Evolutionary conservation across 2,797 vertebrate genomes (phyloP).

Genomic region (Crypturellus tataupa): DNA sequence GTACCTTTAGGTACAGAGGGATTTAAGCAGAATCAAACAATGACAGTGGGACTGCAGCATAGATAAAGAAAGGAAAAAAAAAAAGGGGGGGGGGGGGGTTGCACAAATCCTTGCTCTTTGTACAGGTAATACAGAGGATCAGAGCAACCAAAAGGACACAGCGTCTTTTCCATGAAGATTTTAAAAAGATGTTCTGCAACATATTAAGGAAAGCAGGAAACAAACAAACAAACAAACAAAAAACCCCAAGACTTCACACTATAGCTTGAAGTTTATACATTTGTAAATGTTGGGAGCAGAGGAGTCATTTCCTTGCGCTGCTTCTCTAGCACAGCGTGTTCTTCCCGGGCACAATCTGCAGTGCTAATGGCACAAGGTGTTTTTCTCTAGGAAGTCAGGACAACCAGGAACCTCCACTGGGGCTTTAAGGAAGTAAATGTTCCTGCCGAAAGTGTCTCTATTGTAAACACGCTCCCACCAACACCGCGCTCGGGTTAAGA

Average conservation of each 20-base stretch:
- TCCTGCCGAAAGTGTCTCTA: neutral
- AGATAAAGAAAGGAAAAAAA: conserved; percentile 46
- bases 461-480: neutral
- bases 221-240: neutral
- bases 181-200: conserved; percentile 52
- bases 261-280: conserved; percentile 37
- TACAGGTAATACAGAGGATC: conserved; percentile 67
- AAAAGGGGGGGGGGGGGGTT: neutral
- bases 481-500: neutral
- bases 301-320: conserved; percentile 33
- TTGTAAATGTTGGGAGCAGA: conserved; percentile 5
- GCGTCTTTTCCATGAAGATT: conserved; percentile 52
- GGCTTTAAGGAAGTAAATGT: neutral
- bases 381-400: neutral
- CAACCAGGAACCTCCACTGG: neutral
- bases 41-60: conserved; percentile 62
- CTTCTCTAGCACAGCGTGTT: neutral
- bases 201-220: conserved; percentile 33
- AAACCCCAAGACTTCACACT: conserved; percentile 4
- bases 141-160: conserved; percentile 17
- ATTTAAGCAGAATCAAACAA: conserved; percentile 79
- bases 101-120: conserved; percentile 67
- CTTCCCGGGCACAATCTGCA: neutral
- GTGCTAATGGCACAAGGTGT: neutral
- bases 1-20: conserved; percentile 74